Conservation (phyloP, 2,113 vertebrate species). For the Machaerirhynchus nigripectus region DNA sequence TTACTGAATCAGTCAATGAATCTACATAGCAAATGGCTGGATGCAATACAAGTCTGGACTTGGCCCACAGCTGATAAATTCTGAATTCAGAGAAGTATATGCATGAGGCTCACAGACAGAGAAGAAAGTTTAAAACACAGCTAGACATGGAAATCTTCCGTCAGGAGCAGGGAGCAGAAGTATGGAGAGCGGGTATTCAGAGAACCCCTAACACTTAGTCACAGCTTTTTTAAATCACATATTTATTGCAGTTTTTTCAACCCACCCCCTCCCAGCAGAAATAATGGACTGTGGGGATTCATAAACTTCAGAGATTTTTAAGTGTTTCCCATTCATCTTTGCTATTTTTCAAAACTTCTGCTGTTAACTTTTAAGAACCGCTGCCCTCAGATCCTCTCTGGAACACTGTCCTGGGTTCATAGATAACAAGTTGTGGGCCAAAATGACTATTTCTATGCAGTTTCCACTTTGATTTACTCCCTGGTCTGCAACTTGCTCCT, state of each 20-base stretch:
- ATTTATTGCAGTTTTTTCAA: not conserved
- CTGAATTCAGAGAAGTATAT: not conserved
- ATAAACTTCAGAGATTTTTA: not conserved
- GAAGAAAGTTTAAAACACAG: not conserved
- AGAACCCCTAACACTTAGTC: not conserved
- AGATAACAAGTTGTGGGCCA: not conserved
- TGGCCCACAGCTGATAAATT: not conserved
- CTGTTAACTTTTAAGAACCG: not conserved
- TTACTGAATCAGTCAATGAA: not conserved
- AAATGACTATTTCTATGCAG: not conserved
- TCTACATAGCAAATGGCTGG: not conserved
- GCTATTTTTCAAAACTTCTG: not conserved
- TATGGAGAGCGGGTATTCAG: not conserved
- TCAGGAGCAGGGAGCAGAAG: not conserved
- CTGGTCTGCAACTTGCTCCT: not conserved
- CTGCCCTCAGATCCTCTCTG: not conserved
- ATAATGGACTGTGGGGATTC: not conserved
- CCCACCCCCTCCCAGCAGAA: not conserved
- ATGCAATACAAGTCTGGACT: not conserved
- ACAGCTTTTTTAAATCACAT: rapidly evolving
- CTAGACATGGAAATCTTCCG: not conserved
- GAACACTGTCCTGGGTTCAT: not conserved
- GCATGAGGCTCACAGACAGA: not conserved
- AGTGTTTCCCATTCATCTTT: not conserved
- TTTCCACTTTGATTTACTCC: not conserved